Evolutionary conservation across 2,113 vertebrate species (phyloP).

Genomic region (Microcebus jonahi): DNA sequence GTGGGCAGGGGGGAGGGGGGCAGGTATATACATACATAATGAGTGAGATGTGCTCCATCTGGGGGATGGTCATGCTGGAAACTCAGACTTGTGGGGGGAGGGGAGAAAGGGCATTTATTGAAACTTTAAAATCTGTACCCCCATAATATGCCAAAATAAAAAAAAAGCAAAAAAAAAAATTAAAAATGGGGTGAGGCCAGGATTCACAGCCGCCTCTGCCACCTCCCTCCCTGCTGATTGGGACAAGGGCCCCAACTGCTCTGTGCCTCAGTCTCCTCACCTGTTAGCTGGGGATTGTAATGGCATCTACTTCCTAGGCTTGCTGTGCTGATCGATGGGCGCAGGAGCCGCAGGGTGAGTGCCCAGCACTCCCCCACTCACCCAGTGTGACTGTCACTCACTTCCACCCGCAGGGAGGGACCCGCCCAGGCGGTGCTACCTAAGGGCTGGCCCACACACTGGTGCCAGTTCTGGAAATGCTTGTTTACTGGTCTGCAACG

Average conservation of each 20-base stretch:
- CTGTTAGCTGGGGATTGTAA: not conserved
- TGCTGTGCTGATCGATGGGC: too few relatives aligned
- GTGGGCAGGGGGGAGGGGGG: too few relatives aligned
- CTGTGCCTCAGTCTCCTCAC: not conserved
- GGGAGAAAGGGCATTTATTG: too few relatives aligned
- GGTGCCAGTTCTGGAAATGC: not conserved
- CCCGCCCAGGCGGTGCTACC: not conserved
- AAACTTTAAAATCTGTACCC: too few relatives aligned
- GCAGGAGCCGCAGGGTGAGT: not conserved
- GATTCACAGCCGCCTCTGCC: not conserved
- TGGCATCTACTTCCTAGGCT: not conserved
- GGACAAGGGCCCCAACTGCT: not conserved
- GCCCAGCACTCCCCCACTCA: not conserved
- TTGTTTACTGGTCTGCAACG: not conserved
- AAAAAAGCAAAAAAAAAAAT: too few relatives aligned
- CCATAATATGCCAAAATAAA: too few relatives aligned
- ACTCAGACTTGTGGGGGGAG: too few relatives aligned
- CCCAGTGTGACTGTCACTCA: rapidly evolving
- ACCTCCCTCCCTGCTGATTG: not conserved
- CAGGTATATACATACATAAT: too few relatives aligned
- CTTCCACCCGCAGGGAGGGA: rapidly evolving
- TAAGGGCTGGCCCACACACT: not conserved
- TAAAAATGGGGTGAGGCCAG: not conserved
- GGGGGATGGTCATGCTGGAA: too few relatives aligned
- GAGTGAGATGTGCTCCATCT: too few relatives aligned